Conservation (phyloP, 2,888 invertebrate species). For the Mamestra brassicae region DNA sequence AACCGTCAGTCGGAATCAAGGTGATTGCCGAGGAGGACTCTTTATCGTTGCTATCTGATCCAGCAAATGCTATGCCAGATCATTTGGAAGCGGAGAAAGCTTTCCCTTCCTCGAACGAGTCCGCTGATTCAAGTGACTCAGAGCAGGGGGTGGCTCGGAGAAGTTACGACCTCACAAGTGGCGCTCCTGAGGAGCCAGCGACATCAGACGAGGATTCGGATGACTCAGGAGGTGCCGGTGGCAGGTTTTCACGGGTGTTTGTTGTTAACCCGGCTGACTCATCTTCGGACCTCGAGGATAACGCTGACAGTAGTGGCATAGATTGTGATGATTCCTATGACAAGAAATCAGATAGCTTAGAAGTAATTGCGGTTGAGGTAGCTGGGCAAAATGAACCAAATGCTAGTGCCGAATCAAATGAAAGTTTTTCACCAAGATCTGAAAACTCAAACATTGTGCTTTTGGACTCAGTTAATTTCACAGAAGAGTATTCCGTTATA, state of each 20-base stretch:
- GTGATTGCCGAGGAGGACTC: slow-evolving; percentile 85
- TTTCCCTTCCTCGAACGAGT: slow-evolving; percentile 90
- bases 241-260: slow-evolving; percentile 92
- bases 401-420: slow-evolving; percentile 72
- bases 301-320: slow-evolving; percentile 91
- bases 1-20: slow-evolving; percentile 83
- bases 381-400: slow-evolving; percentile 77
- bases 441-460: slow-evolving; percentile 79
- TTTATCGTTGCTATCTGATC: slow-evolving; percentile 77
- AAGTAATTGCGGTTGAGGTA: slow-evolving; percentile 80
- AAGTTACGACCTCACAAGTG: slow-evolving; percentile 87
- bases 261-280: slow-evolving; percentile 92
- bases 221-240: slow-evolving; percentile 90
- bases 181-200: slow-evolving; percentile 86
- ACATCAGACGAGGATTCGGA: slow-evolving; percentile 89
- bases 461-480: slow-evolving; percentile 83
- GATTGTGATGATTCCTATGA: slow-evolving; percentile 93
- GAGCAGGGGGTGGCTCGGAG: slow-evolving; percentile 84
- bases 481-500: slow-evolving; percentile 81
- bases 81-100: slow-evolving; percentile 90
- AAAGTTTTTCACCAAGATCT: slow-evolving; percentile 72
- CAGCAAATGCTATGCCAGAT: slow-evolving; percentile 84
- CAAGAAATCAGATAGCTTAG: slow-evolving; percentile 86
- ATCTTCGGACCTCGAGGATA: slow-evolving; percentile 91
- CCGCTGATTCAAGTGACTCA: slow-evolving; percentile 86